A percentile compares a stretch with the other conserved stretches of the same genome.
Conservation (phyloP, 2,113 vertebrate species). For the Abramis brama region DNA sequence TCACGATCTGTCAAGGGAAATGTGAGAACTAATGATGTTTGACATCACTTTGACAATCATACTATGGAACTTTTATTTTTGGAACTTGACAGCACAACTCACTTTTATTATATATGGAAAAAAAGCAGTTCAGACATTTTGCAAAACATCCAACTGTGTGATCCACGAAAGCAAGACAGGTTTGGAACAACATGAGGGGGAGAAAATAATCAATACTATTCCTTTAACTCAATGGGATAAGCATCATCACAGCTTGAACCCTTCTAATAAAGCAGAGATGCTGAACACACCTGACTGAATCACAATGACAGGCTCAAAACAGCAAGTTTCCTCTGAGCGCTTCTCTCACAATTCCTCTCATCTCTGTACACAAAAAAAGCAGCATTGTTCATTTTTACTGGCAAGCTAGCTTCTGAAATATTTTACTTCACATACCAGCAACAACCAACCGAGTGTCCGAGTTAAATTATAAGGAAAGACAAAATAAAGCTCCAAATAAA, state of each 20-base stretch:
- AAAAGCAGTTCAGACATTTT: too few species aligned
- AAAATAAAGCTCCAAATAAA: background rate
- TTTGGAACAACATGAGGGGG: background rate
- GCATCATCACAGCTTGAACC: background rate
- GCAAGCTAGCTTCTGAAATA: background rate
- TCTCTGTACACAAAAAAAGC: background rate
- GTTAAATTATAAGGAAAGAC: background rate
- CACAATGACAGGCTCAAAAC: background rate
- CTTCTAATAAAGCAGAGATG: slow-evolving; percentile 1
- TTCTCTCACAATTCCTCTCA: background rate
- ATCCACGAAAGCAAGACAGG: background rate
- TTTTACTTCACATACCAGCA: background rate
- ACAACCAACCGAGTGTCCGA: background rate
- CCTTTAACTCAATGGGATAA: background rate
- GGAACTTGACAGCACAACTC: background rate
- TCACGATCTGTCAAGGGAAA: background rate
- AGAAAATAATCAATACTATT: background rate
- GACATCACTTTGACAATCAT: background rate
- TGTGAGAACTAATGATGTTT: background rate
- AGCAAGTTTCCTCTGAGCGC: background rate
- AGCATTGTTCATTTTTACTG: background rate
- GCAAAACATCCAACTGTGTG: background rate
- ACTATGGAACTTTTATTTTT: background rate
- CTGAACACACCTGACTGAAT: background rate
- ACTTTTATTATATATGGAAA: background rate